Evolutionary conservation across 1,140 invertebrate species (phyloP).

Genomic region (Cydia pomonella): DNA sequence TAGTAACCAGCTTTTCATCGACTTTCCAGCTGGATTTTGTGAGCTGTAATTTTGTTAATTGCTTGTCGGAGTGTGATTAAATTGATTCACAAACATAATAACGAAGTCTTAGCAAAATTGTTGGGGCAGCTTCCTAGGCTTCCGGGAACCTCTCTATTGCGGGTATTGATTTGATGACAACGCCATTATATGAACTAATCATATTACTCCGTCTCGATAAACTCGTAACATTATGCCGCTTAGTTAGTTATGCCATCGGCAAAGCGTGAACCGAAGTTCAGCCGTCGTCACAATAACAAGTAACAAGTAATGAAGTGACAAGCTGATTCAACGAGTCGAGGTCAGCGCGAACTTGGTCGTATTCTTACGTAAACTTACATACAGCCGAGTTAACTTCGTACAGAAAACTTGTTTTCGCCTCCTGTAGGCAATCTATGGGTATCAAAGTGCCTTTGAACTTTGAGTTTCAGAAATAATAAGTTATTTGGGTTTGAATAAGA

Average conservation of each 20-base stretch:
- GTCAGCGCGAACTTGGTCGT: slow-evolving; percentile 35
- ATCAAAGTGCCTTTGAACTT: slow-evolving; percentile 22
- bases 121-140: background rate
- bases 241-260: slow-evolving; percentile 24
- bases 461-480: background rate
- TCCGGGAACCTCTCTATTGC: background rate
- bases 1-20: background rate
- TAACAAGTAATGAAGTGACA: slow-evolving; percentile 39
- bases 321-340: slow-evolving; percentile 35
- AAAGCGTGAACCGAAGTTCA: slow-evolving; percentile 21
- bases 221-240: slow-evolving; percentile 2
- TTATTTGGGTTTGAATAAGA: background rate
- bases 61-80: background rate
- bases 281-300: slow-evolving; percentile 36
- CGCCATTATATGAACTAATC: background rate
- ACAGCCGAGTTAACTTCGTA: slow-evolving; percentile 13
- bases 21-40: background rate
- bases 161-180: background rate
- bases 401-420: slow-evolving; percentile 24
- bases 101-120: background rate
- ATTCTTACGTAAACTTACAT: slow-evolving; percentile 26
- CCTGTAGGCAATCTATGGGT: slow-evolving; percentile 20
- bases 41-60: background rate
- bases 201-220: background rate
- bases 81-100: background rate